Evolutionary conservation across 2,113 vertebrate genomes (phyloP), one percentile per base, ranked within the genome.

Genomic region (Fulmarus glacialis): DNA sequence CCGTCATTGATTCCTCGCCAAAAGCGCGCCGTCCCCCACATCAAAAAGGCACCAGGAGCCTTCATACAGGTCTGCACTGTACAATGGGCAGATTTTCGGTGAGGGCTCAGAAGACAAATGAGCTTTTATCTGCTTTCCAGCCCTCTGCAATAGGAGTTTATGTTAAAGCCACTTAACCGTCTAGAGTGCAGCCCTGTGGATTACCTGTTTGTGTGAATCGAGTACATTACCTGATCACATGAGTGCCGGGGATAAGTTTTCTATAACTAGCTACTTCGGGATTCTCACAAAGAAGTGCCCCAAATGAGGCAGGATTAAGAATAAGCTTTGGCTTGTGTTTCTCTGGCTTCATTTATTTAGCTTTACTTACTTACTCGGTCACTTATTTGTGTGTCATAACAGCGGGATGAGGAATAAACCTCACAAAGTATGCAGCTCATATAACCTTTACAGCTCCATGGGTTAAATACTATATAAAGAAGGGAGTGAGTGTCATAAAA

Each of bases 121-220:
- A 82, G 95, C 97, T 98, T 98, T 98, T 98, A 98, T 98, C 97
- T 97, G 59, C 95, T 89, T 95, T 84, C 85, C 81, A 94, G 68
- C 50, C 43, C 77, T 58, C 93, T 87, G 94, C 91, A 92, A 83
- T 81, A 64, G 82, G 85, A 98, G 98, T 98, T 98, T 98, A 98
- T 1, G 84, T 98, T 98, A 98, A 97, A 98, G 96, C 95, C 97
- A 98, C 98, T 98, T 98, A 98, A 91, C 96, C 16, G 70, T 90
- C 95, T 97, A 83, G 97, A 98, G 95, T 71, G 79, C 29, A 59
- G 94, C 81, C 81, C 82, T 71, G 84, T 71, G 94, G 98, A 98
- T 98, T 98, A 98, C 97, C 97, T 98, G 95, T 73, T 89, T 96
- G 93, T 96, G 95, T 89, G 98, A 98, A 94, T 96, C 82, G 6